Evolutionary conservation across 2,888 invertebrate genomes (phyloP), one percentile per base, ranked within the genome.

Genomic region (Drosophila nr. perissopoda): DNA sequence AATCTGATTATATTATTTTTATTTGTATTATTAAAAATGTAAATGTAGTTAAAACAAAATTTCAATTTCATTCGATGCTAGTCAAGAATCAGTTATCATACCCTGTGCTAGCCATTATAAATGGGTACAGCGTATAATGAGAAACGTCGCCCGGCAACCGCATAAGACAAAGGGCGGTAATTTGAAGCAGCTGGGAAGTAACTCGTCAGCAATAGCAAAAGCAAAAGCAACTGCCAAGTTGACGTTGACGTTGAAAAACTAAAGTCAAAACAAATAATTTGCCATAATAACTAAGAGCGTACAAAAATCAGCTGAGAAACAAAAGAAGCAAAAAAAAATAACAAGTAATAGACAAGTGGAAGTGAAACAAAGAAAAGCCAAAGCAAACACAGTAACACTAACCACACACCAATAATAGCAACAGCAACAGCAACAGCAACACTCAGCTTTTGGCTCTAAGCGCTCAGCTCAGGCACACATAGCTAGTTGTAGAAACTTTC

Each of bases 241-340:
- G 61, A 72, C 67, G 78, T 73, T 74, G 80, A 82, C 82, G 79
- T 74, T 74, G 46, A 78, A 80, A 82, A 83, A 82, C 80, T 82
- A 78, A 83, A 86, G 86, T 88, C 86, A 86, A 86, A 86, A 88
- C 86, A 86, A 86, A 88, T 88, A 89, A 88, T 88, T 88, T 89
- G 85, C 89, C 74, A 82, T 89, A 89, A 85, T 85, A 88, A 86
- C 86, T 78, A 82, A 77, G 86, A 83, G 81, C 81, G 83, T 78
- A 74, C 77, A 83, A 80, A 83, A 83, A 83, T 76, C 86, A 83
- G 81, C 75, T 73, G 71, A 34, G 74, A 79, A 63, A 68, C 63
- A 76, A 64, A 75, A 67, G 64, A 61, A 33, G n/a, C 62, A 59
- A 49, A 40, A n/a, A 21, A 13, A 46, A 21, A 46, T 70, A 65